Evolutionary conservation across 2,888 invertebrate genomes (phyloP).

Genomic region (Leptopilina drosophilae): DNA sequence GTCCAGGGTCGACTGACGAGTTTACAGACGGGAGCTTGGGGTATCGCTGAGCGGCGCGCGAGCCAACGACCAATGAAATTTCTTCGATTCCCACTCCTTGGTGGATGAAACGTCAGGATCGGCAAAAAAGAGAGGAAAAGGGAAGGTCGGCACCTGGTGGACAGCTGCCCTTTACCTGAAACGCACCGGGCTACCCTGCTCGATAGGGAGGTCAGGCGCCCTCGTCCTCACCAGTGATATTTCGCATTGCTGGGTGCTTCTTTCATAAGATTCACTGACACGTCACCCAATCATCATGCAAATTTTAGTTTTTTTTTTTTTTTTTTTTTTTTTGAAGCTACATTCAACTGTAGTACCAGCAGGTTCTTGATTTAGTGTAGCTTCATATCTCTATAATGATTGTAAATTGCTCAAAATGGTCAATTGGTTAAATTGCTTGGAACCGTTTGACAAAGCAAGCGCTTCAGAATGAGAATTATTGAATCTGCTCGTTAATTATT

Average conservation of each 20-base stretch:
- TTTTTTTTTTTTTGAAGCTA: neutral
- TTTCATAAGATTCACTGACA: conserved; percentile 8
- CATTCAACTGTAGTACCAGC: neutral
- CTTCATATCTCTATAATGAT: neutral
- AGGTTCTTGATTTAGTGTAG: neutral
- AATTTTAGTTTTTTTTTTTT: neutral
- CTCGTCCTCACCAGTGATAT: conserved; percentile 12
- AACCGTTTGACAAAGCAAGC: no score
- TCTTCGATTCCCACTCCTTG: conserved; percentile 51
- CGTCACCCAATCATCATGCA: neutral
- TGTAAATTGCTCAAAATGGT: no score
- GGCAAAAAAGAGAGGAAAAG: conserved; percentile 42
- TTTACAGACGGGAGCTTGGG: conserved; percentile 63
- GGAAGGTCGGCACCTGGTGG: conserved; percentile 71
- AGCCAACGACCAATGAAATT: conserved; percentile 71
- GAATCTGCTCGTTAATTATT: no score
- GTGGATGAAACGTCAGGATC: neutral
- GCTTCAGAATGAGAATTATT: no score
- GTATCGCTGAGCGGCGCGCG: conserved; percentile 73
- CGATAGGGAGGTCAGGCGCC: conserved; percentile 33
- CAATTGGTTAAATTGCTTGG: no score
- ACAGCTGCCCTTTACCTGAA: conserved; percentile 74
- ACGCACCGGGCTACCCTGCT: conserved; percentile 68
- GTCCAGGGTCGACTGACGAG: conserved; percentile 73
- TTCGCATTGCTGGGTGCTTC: conserved; percentile 22